These are phyloP conservation scores for Propithecus deckenii DNA, from an alignment of 2,797 vertebrate species.

Conservation along the genomic window DNA sequence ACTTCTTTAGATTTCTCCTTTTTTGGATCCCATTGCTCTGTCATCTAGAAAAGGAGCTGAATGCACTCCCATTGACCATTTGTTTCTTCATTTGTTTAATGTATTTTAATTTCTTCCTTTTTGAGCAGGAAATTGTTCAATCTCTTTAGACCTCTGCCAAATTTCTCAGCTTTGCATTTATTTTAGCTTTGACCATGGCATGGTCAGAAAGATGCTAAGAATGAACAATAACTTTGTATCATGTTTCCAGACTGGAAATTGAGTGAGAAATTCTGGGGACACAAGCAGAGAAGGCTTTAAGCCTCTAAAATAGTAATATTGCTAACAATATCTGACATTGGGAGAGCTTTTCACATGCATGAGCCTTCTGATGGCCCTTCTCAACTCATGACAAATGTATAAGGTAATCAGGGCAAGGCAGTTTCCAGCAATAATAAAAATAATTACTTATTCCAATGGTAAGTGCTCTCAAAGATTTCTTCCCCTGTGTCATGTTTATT, in stretches of 20 bases:
- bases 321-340: background rate
- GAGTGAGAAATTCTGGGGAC: background rate
- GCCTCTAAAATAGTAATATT: background rate
- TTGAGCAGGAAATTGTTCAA: background rate
- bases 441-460: background rate
- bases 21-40: background rate
- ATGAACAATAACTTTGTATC: background rate
- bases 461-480: background rate
- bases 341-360: background rate
- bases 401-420: background rate
- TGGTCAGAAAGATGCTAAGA: constrained; percentile 2
- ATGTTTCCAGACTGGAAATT: background rate
- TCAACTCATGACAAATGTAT: background rate
- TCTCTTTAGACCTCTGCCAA: constrained; percentile 18
- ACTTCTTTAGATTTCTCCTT: background rate
- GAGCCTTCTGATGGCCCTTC: background rate
- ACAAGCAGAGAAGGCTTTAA: background rate
- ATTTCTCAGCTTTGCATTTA: background rate
- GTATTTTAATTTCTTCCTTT: constrained; percentile 38
- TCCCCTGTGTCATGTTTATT: background rate
- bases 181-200: background rate
- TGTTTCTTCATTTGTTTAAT: constrained; percentile 22
- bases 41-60: background rate
- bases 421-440: background rate
- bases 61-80: background rate